Evolutionary conservation across 1,140 invertebrate species (phyloP).

Genomic region (Ostrea edulis): DNA sequence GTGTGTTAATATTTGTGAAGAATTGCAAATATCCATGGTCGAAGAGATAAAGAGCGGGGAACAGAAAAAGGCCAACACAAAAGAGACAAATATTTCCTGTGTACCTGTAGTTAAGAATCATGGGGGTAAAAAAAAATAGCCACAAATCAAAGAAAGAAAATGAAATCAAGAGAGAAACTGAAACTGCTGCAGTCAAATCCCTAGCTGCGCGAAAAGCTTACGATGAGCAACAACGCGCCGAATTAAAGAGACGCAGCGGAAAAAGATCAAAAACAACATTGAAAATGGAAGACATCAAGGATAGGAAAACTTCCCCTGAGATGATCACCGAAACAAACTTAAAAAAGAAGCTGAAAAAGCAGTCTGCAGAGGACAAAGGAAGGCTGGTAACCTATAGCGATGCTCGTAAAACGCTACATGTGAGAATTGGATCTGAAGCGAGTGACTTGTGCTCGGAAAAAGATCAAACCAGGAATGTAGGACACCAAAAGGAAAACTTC

Average conservation of each 20-base stretch:
- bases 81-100: too few species aligned
- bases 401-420: background rate
- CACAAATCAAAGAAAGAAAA: background rate
- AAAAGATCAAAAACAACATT: background rate
- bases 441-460: background rate
- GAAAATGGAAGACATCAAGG: background rate
- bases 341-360: background rate
- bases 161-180: background rate
- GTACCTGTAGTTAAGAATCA: background rate
- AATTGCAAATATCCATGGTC: background rate
- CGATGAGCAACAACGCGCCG: background rate
- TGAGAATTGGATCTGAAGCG: slow-evolving; percentile 6
- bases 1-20: background rate
- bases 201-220: background rate
- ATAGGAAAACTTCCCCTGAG: background rate
- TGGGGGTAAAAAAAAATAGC: too few species aligned
- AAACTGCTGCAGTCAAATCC: background rate
- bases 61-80: background rate
- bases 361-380: background rate
- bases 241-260: background rate
- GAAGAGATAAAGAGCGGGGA: background rate
- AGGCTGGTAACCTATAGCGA: background rate
- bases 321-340: background rate
- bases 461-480: background rate
- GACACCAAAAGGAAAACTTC: too few species aligned